phyloP scores from a whole-genome alignment of 1,140 invertebrate species.

The Drosophila ercepeae region DNA sequence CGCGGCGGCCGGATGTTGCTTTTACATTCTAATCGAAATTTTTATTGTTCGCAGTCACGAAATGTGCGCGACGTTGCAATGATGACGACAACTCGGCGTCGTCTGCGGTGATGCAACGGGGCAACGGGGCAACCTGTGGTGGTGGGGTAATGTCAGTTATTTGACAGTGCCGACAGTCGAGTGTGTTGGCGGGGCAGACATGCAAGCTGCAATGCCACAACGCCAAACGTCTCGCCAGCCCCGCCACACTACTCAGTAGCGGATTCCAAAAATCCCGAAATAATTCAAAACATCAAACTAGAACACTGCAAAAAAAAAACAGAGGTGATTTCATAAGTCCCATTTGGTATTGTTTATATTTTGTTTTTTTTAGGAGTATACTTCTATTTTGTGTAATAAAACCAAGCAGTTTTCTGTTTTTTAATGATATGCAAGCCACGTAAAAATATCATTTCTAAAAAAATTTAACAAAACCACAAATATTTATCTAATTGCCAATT shows the following conservation, averaged over 20 bases:
- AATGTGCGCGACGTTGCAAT: slow-evolving; percentile 61
- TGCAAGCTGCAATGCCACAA: slow-evolving; percentile 24
- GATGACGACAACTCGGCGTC: slow-evolving; percentile 46
- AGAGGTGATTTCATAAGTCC: too few relatives aligned
- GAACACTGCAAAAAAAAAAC: neutral
- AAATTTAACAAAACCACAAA: neutral
- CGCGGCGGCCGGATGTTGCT: slow-evolving; percentile 53
- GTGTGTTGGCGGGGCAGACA: slow-evolving; percentile 53
- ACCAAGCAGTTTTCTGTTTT: too few relatives aligned
- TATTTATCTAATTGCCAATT: neutral
- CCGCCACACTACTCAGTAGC: slow-evolving; percentile 33
- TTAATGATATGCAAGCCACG: too few relatives aligned
- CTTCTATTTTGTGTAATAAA: too few relatives aligned
- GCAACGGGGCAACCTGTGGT: neutral
- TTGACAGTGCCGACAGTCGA: slow-evolving; percentile 74
- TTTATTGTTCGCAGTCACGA: slow-evolving; percentile 78
- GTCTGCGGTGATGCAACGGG: slow-evolving; percentile 43
- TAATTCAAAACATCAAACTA: neutral
- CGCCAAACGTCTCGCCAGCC: slow-evolving; percentile 38
- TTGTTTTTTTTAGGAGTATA: too few relatives aligned
- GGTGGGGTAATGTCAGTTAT: slow-evolving; percentile 75
- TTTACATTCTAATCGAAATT: slow-evolving; percentile 81
- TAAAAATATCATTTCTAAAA: neutral
- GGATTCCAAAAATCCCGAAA: neutral
- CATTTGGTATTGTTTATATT: too few relatives aligned